Conservation (phyloP, 2,113 vertebrate genomes). For the Patagioenas fasciata region DNA sequence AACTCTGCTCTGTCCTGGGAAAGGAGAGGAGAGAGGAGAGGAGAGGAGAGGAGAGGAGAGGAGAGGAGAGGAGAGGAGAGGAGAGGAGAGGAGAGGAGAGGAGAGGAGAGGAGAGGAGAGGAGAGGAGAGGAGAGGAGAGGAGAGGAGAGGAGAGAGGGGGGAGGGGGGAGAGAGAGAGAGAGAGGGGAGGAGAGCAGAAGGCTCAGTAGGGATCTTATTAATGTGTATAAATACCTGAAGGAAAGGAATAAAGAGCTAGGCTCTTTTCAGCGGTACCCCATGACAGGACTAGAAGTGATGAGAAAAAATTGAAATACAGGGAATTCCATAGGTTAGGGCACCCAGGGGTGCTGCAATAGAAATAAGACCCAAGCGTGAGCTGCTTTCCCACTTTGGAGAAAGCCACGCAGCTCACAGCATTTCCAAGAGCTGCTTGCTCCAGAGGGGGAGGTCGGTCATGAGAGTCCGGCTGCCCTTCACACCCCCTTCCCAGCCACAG, state of each 20-base stretch:
- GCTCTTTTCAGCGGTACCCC: background rate
- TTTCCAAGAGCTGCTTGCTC: background rate
- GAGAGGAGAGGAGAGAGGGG: background rate
- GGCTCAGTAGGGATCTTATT: background rate
- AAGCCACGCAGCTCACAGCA: accelerated
- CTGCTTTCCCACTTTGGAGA: background rate
- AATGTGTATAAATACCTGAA: background rate
- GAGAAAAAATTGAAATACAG: background rate
- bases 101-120: background rate
- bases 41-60: background rate
- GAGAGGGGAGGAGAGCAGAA: background rate
- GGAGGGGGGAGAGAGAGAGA: too few species aligned
- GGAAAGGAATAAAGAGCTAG: background rate
- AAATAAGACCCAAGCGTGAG: accelerated
- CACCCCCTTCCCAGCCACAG: background rate
- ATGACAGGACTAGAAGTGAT: too few species aligned
- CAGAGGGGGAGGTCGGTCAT: accelerated
- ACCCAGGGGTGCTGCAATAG: background rate
- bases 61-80: background rate
- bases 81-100: background rate
- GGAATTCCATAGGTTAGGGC: background rate
- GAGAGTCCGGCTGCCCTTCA: background rate
- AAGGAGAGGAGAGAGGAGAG: too few species aligned
- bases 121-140: background rate
- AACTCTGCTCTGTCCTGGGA: background rate